Evolutionary conservation across 1,140 invertebrate species (phyloP), one percentile per base, ranked within the genome.

Genomic region (Holotrichia oblita): DNA sequence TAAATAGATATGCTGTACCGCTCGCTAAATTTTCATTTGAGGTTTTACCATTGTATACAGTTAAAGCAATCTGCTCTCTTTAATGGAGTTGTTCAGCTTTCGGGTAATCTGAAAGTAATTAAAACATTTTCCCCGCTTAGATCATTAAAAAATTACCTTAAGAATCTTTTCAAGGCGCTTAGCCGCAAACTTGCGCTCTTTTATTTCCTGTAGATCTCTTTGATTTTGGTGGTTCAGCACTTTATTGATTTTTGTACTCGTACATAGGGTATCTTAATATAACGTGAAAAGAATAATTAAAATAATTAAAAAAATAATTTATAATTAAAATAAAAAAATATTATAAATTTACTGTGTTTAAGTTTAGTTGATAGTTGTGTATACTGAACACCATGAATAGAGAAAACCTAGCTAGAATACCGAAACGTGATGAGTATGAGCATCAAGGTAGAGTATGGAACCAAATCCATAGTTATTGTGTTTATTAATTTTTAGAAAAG

Each of bases 101-200:
- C 3, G 10, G 22, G 10, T 69, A 69, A 69, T 69, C 61, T 8
- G 61, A 69, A 69, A 69, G 61, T 69, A 69, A 69, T 69, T 69
- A 69, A 69, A 69, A 69, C 61, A 69, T 69, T 69, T 69, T 69
- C 61, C 17, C 61, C 27, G 61, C 61, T 27, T 8, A 12, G 61
- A 34, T 34, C 61, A 34, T 69, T 69, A 27, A 69, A 55, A 69
- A 69, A 69, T 69, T 69, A 69, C 61, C 61, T 61, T 61, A 61
- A 61, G 17, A 61, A 17, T n/a, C 59, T 69, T 69, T 69, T 69
- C 61, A 69, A 34, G 24, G 27, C 22, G 61, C 22, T 69, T 69
- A 69, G 10, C 61, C 61, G 22, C 61, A 69, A 69, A 69, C 22
- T 69, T 69, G 61, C 17, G 61, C 17, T 69, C 27, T 69, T 69